phyloP scores from a whole-genome alignment of 2,113 vertebrate species.

The Mungos mungo region DNA sequence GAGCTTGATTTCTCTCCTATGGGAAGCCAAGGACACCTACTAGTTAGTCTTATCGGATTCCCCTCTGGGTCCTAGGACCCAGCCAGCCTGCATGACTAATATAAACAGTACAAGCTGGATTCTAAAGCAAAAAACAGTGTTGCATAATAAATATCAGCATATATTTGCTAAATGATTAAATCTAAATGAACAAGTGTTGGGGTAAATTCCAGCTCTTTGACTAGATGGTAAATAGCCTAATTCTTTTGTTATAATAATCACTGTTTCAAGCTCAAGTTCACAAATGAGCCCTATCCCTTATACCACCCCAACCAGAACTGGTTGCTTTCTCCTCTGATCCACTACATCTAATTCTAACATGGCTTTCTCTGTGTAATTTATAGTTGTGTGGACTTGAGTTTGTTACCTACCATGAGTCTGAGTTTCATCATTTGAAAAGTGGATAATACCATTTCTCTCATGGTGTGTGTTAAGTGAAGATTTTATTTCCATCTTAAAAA shows the following conservation, averaged over 20 bases:
- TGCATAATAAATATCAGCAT: background rate
- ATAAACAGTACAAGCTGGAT: background rate
- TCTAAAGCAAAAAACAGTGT: background rate
- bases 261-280: background rate
- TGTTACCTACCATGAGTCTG: background rate
- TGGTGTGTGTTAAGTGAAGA: slow-evolving; percentile 6
- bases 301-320: background rate
- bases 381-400: background rate
- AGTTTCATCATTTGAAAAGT: slow-evolving; percentile 7
- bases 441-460: background rate
- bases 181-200: background rate
- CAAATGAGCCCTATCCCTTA: background rate
- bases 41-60: background rate
- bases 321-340: background rate
- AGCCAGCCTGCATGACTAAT: background rate
- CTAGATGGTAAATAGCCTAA: background rate
- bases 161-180: slow-evolving; percentile 4
- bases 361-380: background rate
- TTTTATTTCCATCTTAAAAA: slow-evolving; percentile 51
- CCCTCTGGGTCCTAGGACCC: background rate
- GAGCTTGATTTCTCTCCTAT: background rate
- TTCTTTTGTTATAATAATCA: background rate
- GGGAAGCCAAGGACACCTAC: background rate
- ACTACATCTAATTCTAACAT: background rate
- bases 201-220: background rate